Base-by-base conservation (phyloP, 1,140 invertebrate species). In the Spodoptera litura region DNA sequence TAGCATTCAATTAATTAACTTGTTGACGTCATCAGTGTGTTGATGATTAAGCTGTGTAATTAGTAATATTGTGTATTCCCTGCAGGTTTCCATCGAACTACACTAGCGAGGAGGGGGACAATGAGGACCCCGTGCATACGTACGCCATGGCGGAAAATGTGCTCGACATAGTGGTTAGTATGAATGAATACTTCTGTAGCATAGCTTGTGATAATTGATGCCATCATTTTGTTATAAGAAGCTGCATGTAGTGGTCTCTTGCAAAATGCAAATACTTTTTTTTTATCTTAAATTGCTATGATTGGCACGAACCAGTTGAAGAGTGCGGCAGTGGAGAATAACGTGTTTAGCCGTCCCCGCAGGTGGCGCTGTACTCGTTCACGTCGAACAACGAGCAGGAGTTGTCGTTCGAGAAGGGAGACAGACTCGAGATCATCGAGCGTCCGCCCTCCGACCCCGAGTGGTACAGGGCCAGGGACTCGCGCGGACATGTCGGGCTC, bases 81-180 rank as follows among this genome's bases (percentile, higher is more conserved):
- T 6, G 38, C 81, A 95, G 99, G 99, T 99, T 99, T 94, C 99
- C 99, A 20, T 99, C 98, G 53, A 99, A 99, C 95, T 99, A 99
- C 95, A 96, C 96, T 74, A 99, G 98, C 62, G 98, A 98, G 91
- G 98, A 99, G 94, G 98, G 99, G 91, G 96, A 97, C 85, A 95
- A 96, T 44, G 97, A 98, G 86, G 97, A 98, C 86, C 97, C 97
- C 31, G 96, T 98, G 38, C 97, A 99, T 89, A 98, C 98, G 61
- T 98, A 99, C 92, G 97, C 98, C 62, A 98, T 98, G 97, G 97
- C 98, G 9, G 97, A 98, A 90, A 98, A 98, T 90, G 98, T 98
- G 5, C 95, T 99, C 15, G 98, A 99, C 93, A 98, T 99, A 88
- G 99, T 99, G 77, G 97, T 98, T 70, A 93, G 95, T 92, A 20